phyloP scores from a whole-genome alignment of 2,113 vertebrate genomes.

The Tor tambroides region DNA sequence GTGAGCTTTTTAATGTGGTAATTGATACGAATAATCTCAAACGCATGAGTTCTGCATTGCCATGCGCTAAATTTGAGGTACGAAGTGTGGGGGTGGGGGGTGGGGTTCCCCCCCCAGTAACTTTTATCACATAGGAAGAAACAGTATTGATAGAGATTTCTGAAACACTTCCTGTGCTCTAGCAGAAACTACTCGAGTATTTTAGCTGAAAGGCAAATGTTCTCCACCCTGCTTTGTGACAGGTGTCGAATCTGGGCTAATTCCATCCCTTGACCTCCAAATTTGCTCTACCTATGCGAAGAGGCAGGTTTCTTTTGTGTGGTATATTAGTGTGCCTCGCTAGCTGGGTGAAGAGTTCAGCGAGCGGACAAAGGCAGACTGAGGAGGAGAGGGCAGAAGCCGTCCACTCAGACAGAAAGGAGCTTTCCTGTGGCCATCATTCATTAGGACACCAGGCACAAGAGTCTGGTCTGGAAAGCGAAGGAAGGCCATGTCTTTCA shows the following conservation, averaged over 20 bases:
- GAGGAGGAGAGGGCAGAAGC: constrained; percentile 74
- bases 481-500: background rate
- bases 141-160: background rate
- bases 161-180: background rate
- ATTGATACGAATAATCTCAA: constrained; percentile 42
- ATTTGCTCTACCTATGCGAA: constrained; percentile 65
- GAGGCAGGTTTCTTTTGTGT: constrained; percentile 73
- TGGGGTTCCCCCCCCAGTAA: too few relatives aligned
- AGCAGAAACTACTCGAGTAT: background rate
- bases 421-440: constrained; percentile 2
- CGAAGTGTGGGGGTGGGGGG: too few relatives aligned
- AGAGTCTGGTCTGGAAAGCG: constrained; percentile 11
- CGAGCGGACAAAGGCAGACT: constrained; percentile 69
- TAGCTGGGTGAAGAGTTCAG: constrained; percentile 79
- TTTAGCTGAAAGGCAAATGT: background rate
- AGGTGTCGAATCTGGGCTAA: constrained; percentile 61
- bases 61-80: too few relatives aligned
- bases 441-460: constrained; percentile 21
- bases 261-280: constrained; percentile 65
- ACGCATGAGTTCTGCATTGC: too few relatives aligned
- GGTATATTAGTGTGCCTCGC: constrained; percentile 71
- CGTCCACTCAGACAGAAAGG: background rate
- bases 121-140: too few relatives aligned
- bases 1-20: constrained; percentile 28
- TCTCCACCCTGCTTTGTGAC: constrained; percentile 38